Evolutionary conservation across 2,888 invertebrate species (phyloP).

Genomic region (Microchrysa polita): DNA sequence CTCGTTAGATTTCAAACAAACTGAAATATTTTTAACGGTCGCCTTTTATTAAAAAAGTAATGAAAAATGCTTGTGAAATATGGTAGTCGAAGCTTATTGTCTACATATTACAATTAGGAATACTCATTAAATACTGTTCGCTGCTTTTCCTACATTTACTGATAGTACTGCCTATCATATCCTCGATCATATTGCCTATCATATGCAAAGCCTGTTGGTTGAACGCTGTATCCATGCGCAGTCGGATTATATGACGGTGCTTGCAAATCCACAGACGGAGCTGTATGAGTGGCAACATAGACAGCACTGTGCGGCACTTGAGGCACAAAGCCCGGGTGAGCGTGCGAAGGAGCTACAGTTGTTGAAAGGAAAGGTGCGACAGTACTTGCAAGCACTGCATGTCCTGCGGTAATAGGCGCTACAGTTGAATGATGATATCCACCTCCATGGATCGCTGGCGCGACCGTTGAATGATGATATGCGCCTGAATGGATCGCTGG

Average conservation of each 20-base stretch:
- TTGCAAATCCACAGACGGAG: conserved; percentile 20
- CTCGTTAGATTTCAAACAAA: too few relatives aligned
- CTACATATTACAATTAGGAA: not conserved
- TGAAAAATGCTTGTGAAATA: not conserved
- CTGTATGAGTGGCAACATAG: conserved; percentile 19
- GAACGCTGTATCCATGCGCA: not conserved
- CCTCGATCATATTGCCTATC: not conserved
- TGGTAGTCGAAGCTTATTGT: not conserved
- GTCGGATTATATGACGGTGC: conserved; percentile 15
- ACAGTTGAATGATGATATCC: not conserved
- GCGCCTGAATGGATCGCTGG: conserved; percentile 28
- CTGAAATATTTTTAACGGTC: too few relatives aligned
- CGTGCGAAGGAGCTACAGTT: not conserved
- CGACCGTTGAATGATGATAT: conserved; percentile 10
- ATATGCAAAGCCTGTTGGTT: not conserved
- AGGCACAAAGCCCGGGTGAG: not conserved
- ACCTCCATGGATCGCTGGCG: conserved; percentile 17
- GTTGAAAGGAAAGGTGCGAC: conserved; percentile 11
- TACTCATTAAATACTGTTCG: conserved; percentile 1
- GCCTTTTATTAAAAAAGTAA: not conserved
- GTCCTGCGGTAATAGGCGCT: conserved; percentile 4
- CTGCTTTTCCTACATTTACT: not conserved
- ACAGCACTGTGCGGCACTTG: conserved; percentile 29
- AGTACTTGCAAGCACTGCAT: not conserved
- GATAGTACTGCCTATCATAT: not conserved